Evolutionary conservation across 2,888 invertebrate genomes (phyloP), one percentile per base, ranked within the genome.

Genomic region (Orthosia incerta): DNA sequence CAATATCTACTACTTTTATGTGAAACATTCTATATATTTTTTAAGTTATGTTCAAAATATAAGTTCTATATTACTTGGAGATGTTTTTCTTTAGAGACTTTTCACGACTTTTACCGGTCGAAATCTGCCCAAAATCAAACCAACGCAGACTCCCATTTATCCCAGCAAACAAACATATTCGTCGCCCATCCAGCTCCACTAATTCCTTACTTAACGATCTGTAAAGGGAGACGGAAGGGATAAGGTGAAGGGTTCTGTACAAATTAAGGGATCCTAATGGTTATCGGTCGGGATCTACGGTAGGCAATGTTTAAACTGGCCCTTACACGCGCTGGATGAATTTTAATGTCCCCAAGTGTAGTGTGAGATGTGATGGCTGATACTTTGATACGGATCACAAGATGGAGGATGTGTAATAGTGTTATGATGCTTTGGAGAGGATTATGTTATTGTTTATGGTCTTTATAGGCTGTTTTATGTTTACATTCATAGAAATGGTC

Each of bases 251-350:
- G 95, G 94, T 92, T 89, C 91, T 85, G 94, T 91, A 95, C 95
- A 95, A 96, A 95, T 96, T 96, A 96, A 95, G 95, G 96, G 95
- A 89, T 93, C 92, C 93, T 95, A 96, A 95, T 95, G 95, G 95
- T 95, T 96, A 96, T 96, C 96, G 94, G 90, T 39, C 88, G 64
- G 91, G 91, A 94, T 94, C 94, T 93, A 83, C 91, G 91, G 89
- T 89, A 89, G 91, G 87, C 88, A 87, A 90, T 91, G 93, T 91
- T 92, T 91, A 91, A 92, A 90, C 92, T 91, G 93, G 90, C 94
- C 93, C 91, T 93, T 92, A 90, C 87, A 90, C 88, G 87, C 83
- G 82, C 89, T 91, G 92, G 95, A 96, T 95, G 95, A 95, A 95
- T 96, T 95, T 95, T 95, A 95, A 96, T 95, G 95, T 88, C 87